Percentiles rank a stretch among this genome's conserved stretches.
Evolutionary conservation across 2,888 invertebrate species (phyloP).

Genomic region (Pollenia labialis): DNA sequence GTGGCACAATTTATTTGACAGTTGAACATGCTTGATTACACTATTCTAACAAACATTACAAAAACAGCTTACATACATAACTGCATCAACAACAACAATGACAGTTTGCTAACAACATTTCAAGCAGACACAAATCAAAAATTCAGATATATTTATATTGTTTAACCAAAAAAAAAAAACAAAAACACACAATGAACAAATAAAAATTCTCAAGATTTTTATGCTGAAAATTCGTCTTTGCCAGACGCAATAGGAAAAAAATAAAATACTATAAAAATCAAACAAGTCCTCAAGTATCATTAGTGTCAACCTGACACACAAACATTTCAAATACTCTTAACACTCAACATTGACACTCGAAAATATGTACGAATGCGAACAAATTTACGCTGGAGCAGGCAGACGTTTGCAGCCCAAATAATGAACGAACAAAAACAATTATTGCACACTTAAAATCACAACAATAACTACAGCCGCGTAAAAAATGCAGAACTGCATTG

Average conservation of each 20-base stretch:
- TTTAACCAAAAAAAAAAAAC: conserved; percentile 5
- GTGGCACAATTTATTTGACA: conserved; percentile 74
- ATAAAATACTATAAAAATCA: conserved; percentile 25
- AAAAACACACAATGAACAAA: neutral
- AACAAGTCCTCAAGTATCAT: conserved; percentile 70
- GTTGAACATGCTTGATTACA: conserved; percentile 72
- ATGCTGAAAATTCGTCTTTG: conserved; percentile 23
- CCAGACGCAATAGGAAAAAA: conserved; percentile 2
- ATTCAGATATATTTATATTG: neutral
- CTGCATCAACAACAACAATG: conserved; percentile 34
- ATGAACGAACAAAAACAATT: conserved; percentile 34
- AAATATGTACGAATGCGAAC: conserved; percentile 58
- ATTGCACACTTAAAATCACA: conserved; percentile 16
- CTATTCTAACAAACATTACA: conserved; percentile 30
- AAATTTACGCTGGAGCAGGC: conserved; percentile 12
- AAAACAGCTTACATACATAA: conserved; percentile 22
- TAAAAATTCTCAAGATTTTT: conserved; percentile 55
- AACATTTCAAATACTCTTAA: conserved; percentile 59
- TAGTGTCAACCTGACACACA: conserved; percentile 71
- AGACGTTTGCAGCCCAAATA: conserved; percentile 12
- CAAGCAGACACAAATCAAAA: conserved; percentile 4
- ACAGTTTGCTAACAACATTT: conserved; percentile 24
- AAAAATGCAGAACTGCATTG: conserved; percentile 48
- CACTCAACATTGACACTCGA: conserved; percentile 71
- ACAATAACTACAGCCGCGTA: conserved; percentile 20